Evolutionary conservation across 2,797 vertebrate species (phyloP).

Genomic region (Clarias pachynema): DNA sequence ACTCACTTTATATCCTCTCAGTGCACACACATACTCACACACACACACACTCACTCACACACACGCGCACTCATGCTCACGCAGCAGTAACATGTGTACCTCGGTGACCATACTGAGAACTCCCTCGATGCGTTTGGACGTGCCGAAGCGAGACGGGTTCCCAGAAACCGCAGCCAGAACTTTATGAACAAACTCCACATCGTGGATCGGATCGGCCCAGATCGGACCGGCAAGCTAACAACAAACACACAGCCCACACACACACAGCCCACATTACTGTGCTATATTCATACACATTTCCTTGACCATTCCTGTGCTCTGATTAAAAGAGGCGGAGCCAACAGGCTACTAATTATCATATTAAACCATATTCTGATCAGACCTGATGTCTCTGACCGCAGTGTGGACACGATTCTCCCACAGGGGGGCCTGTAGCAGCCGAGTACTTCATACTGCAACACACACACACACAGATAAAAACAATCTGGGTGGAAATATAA

Average conservation of each 20-base stretch:
- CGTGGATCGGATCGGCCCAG: constrained; percentile 88
- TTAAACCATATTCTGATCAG: not conserved
- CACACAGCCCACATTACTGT: not conserved
- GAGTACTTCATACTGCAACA: constrained; percentile 86
- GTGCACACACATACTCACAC: not conserved
- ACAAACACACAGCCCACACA: constrained; percentile 12
- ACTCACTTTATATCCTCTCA: not conserved
- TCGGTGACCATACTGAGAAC: constrained; percentile 87
- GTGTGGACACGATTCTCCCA: constrained; percentile 81
- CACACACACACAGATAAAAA: not conserved
- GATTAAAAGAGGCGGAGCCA: not conserved
- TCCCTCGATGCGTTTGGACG: constrained; percentile 83
- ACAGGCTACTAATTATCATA: not conserved
- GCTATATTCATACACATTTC: not conserved
- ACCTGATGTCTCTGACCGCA: constrained; percentile 91
- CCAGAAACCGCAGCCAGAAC: constrained; percentile 77
- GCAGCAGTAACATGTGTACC: constrained; percentile 63
- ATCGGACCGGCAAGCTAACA: constrained; percentile 84
- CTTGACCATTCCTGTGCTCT: not conserved
- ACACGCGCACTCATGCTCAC: too few species aligned
- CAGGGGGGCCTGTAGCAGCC: constrained; percentile 82
- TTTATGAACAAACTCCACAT: constrained; percentile 78
- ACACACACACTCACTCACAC: not conserved
- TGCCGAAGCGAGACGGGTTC: constrained; percentile 83
- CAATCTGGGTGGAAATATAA: not conserved